A percentile compares a stretch with the other conserved stretches of the same genome.
phyloP scores from a whole-genome alignment of 2,888 invertebrate species.

The Venustoraphidia nigricollis region DNA sequence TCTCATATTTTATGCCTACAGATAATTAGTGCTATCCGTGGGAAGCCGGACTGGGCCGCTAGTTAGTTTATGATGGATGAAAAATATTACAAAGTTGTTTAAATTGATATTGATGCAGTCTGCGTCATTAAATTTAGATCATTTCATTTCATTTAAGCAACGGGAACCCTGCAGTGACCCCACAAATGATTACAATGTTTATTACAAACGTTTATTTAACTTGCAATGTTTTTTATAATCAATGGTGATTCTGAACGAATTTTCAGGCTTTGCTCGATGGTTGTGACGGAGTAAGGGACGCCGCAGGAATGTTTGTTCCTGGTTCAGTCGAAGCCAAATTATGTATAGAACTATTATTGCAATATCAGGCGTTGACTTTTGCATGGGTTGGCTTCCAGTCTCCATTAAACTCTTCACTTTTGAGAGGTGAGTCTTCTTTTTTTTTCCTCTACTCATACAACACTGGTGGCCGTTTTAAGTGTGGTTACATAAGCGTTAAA shows the following conservation, averaged over 20 bases:
- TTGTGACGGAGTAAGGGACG: conserved; percentile 39
- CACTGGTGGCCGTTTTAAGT: background rate
- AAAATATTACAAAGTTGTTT: too few relatives aligned
- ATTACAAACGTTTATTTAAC: too few relatives aligned
- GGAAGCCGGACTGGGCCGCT: too few relatives aligned
- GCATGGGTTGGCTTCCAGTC: conserved; percentile 34
- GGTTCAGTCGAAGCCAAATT: conserved; percentile 32
- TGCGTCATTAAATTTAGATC: too few relatives aligned
- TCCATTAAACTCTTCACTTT: conserved; percentile 19
- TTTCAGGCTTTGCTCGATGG: conserved; percentile 26
- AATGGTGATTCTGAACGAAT: background rate
- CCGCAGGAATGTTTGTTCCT: conserved; percentile 35
- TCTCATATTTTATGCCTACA: too few relatives aligned
- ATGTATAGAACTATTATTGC: conserved; percentile 26
- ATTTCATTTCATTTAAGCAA: too few relatives aligned
- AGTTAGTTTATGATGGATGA: too few relatives aligned
- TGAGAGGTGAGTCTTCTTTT: conserved; percentile 15
- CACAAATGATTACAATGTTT: too few relatives aligned
- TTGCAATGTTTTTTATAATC: too few relatives aligned
- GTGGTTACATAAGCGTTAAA: conserved; percentile 22
- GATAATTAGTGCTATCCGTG: too few relatives aligned
- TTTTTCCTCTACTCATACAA: background rate
- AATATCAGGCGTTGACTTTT: conserved; percentile 28
- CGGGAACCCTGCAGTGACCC: too few relatives aligned
- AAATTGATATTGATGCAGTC: too few relatives aligned